phyloP scores from a whole-genome alignment of 2,797 vertebrate genomes.

The Danio choprae region DNA sequence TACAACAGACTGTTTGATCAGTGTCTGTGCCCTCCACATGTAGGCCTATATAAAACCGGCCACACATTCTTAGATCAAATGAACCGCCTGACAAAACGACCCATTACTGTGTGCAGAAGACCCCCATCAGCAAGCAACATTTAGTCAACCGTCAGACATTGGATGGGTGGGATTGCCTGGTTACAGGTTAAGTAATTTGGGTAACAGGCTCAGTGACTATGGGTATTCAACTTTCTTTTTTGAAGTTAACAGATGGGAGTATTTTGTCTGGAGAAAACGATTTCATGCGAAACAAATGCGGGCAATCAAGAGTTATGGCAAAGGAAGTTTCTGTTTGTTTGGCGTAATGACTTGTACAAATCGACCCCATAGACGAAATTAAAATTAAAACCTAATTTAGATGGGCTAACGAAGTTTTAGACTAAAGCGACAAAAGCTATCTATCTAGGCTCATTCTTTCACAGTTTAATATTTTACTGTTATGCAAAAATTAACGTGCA shows the following conservation, averaged over 20 bases:
- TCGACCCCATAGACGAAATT: not conserved
- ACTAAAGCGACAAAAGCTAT: too few species aligned
- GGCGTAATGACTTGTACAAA: conserved; percentile 11
- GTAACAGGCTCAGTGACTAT: conserved; percentile 67
- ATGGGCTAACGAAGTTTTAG: not conserved
- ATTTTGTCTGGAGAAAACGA: conserved; percentile 77
- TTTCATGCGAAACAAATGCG: conserved; percentile 66
- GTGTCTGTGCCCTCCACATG: conserved; percentile 50
- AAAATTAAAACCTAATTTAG: not conserved
- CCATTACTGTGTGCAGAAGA: conserved; percentile 61
- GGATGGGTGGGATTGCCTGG: conserved; percentile 60
- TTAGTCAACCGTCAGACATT: conserved; percentile 62
- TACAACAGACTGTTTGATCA: conserved; percentile 68
- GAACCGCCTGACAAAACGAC: conserved; percentile 60
- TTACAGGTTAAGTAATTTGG: conserved; percentile 60
- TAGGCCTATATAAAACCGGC: conserved; percentile 55
- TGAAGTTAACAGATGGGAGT: conserved; percentile 68
- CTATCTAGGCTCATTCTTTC: not conserved
- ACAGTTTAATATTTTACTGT: not conserved
- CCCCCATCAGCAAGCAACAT: conserved; percentile 28
- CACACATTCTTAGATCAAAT: conserved; percentile 71
- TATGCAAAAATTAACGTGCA: not conserved
- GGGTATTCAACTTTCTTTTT: conserved; percentile 72
- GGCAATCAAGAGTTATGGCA: conserved; percentile 5
- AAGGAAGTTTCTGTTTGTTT: conserved; percentile 6